Evolutionary conservation across 1,140 invertebrate genomes (phyloP).

Genomic region (Heliconius melpomene): DNA sequence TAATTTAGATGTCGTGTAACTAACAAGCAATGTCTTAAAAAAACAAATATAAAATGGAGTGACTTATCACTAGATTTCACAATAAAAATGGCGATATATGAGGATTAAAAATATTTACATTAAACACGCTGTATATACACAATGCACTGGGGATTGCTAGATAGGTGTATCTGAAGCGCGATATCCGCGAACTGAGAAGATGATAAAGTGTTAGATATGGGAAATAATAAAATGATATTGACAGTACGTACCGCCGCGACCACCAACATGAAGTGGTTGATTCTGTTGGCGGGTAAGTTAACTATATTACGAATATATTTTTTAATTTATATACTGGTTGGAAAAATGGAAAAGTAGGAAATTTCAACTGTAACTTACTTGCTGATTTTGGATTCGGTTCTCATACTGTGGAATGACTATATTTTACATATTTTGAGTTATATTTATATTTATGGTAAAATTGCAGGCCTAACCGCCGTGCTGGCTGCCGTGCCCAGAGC

Average conservation of each 20-base stretch:
- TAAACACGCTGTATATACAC: not conserved
- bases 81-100: too few relatives aligned
- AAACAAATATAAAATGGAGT: too few relatives aligned
- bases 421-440: not conserved
- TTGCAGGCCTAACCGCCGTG: constrained; percentile 49
- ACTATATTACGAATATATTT: not conserved
- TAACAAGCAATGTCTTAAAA: too few relatives aligned
- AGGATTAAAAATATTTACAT: not conserved
- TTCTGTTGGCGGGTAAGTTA: constrained; percentile 56
- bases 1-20: too few relatives aligned
- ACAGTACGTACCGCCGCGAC: not conserved
- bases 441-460: not conserved
- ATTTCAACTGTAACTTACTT: too few relatives aligned
- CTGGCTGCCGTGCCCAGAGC: constrained; percentile 50
- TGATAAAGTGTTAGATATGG: constrained; percentile 41
- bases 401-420: too few relatives aligned
- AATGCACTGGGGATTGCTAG: not conserved
- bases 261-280: constrained; percentile 53
- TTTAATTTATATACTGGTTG: too few relatives aligned
- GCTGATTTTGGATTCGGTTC: too few relatives aligned
- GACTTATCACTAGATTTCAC: too few relatives aligned
- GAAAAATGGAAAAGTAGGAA: too few relatives aligned
- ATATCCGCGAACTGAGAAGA: constrained; percentile 33
- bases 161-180: constrained; percentile 30
- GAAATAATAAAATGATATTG: constrained; percentile 45